A percentile compares a stretch with the other conserved stretches of the same genome.
phyloP scores from a whole-genome alignment of 1,140 invertebrate genomes.

The Hyles vespertilio region DNA sequence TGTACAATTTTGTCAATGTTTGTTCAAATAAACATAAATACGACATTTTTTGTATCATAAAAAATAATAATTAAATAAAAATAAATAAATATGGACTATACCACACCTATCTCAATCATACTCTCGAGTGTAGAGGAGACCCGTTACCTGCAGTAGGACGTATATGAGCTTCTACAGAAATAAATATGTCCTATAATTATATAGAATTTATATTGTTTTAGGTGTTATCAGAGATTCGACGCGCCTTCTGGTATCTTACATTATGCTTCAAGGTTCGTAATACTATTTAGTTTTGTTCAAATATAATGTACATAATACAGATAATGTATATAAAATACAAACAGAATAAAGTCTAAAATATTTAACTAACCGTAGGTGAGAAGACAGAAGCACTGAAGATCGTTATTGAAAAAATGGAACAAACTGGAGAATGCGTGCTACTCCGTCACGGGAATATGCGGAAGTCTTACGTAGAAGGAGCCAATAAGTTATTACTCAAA shows the following conservation, averaged over 20 bases:
- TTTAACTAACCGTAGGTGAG: slow-evolving; percentile 29
- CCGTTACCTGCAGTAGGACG: no score
- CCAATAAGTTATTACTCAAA: slow-evolving; percentile 30
- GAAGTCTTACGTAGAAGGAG: slow-evolving; percentile 45
- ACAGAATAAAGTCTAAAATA: background rate
- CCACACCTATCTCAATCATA: no score
- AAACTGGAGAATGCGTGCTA: slow-evolving; percentile 33
- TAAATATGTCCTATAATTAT: background rate
- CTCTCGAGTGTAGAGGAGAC: no score
- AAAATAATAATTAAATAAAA: no score
- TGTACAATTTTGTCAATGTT: no score
- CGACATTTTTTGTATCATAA: no score
- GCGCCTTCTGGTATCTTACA: slow-evolving; percentile 46
- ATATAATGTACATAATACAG: no score
- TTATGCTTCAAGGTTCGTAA: slow-evolving; percentile 50
- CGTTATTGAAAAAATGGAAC: slow-evolving; percentile 42
- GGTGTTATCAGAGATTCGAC: slow-evolving; percentile 44
- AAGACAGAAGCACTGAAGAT: slow-evolving; percentile 47
- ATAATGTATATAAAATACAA: background rate
- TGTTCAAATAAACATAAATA: no score
- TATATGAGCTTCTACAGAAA: no score
- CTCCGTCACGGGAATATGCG: slow-evolving; percentile 52
- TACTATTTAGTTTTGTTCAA: background rate
- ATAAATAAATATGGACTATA: no score
- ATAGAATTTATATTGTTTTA: slow-evolving; percentile 22